Base-by-base conservation (phyloP, 2,797 vertebrate species). In the Garrulus glandarius region DNA sequence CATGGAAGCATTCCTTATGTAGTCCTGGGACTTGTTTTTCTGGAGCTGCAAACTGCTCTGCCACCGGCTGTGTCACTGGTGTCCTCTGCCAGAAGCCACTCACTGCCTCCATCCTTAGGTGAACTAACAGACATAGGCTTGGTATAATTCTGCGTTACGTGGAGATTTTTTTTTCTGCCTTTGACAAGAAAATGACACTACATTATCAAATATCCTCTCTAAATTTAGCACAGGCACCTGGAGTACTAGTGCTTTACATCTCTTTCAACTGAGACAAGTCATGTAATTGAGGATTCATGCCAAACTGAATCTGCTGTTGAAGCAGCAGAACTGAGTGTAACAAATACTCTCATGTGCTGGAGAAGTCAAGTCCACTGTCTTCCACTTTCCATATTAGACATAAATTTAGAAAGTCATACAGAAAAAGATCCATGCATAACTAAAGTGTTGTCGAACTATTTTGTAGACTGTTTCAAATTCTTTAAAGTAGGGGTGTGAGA, bases 141-240 rank as follows among this genome's bases (percentile, higher is more conserved):
- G 23, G 29, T 29, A 69, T 44, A 21, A 71, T 34, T 78, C 36
- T 71, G 30, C 36, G 78, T 86, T 63, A 57, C 21, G 30, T 3
- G 5, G 7, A 13, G 27, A 75, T 55, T 32, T 34, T 69, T 68
- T 68, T 64, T 69, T 4, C 50, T 92, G 59, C 29, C 44, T 86
- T 88, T 72, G 22, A 65, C 29, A 86, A 79, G 64, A 46, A 24
- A 89, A 71, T 0, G 0, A 30, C 46, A 37, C 10, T 61, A 24
- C 13, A 46, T 64, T 69, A 65, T 71, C 53, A 19, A 90, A 56
- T 84, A 72, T 47, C 14, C 11, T 64, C 34, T 92, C 87, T 64
- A 90, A 91, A 85, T 93, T 87, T 87, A 93, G 55, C 68, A 46
- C 43, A 67, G 43, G 50, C 16, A 81, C 76, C 74, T 55, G 44